Evolutionary conservation across 2,888 invertebrate genomes (phyloP).

Genomic region (Polymixis lichenea): DNA sequence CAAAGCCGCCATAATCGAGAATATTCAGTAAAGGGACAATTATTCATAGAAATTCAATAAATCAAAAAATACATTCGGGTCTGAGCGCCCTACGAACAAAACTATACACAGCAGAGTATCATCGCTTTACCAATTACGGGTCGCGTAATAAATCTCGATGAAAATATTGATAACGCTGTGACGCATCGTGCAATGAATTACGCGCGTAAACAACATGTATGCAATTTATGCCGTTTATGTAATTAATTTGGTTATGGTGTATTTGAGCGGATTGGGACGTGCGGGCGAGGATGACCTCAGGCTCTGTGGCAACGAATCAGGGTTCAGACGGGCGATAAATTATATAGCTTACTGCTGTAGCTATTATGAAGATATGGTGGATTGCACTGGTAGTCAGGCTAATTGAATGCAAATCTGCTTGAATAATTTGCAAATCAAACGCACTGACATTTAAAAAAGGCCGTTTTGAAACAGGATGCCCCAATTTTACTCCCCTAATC

Average conservation of each 20-base stretch:
- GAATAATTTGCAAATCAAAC: conserved; percentile 1
- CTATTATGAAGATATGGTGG: conserved; percentile 26
- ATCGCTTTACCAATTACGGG: conserved; percentile 78
- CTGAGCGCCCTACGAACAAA: conserved; percentile 19
- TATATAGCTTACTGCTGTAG: conserved; percentile 33
- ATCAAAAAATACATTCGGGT: conserved; percentile 13
- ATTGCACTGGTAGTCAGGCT: neutral
- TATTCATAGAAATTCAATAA: conserved; percentile 4
- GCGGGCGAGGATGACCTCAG: conserved; percentile 48
- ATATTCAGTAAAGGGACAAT: conserved; percentile 15
- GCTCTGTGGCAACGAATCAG: conserved; percentile 57
- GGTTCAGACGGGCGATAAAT: conserved; percentile 43
- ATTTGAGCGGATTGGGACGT: conserved; percentile 41
- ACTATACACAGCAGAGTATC: conserved; percentile 52
- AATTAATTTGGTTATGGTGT: conserved; percentile 75
- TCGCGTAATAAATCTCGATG: conserved; percentile 81
- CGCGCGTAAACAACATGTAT: conserved; percentile 73
- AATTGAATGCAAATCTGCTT: conserved; percentile 10
- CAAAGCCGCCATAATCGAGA: conserved; percentile 34
- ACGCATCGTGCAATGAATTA: conserved; percentile 75
- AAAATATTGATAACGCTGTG: conserved; percentile 83
- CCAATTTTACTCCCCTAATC: conserved; percentile 13
- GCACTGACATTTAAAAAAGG: neutral
- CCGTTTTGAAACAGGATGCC: conserved; percentile 5
- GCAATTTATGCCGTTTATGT: conserved; percentile 75